These are phyloP conservation scores for Pemphredon lugubris DNA, from an alignment of 2,888 invertebrate genomes.

Conservation along the genomic window DNA sequence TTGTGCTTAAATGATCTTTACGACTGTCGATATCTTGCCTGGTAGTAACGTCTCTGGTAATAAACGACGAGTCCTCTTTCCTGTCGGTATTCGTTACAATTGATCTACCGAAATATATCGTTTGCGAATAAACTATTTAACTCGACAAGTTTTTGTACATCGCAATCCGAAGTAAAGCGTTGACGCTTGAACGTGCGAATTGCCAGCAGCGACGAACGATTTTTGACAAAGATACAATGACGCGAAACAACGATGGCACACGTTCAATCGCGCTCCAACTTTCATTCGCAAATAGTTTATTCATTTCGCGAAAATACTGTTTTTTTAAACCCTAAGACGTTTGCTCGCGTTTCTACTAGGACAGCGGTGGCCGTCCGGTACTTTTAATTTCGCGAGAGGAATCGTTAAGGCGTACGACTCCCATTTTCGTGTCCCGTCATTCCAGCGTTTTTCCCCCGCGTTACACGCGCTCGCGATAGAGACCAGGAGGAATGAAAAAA, in stretches of 20 bases:
- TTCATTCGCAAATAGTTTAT: too few species aligned
- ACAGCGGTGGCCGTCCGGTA: too few species aligned
- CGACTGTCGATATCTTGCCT: constrained; percentile 7
- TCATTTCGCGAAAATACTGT: neutral
- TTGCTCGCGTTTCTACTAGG: too few species aligned
- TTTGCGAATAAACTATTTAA: neutral
- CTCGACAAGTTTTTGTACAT: neutral
- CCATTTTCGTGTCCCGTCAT: neutral
- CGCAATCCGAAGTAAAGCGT: too few species aligned
- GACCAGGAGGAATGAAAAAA: neutral
- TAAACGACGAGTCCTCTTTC: constrained; percentile 15
- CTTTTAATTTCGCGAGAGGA: too few species aligned
- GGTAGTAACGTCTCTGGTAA: constrained; percentile 16
- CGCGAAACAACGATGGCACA: too few species aligned
- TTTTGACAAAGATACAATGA: too few species aligned
- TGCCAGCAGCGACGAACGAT: too few species aligned
- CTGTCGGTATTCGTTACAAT: neutral
- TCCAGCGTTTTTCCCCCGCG: neutral
- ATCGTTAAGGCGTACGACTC: neutral
- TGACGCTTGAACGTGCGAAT: too few species aligned
- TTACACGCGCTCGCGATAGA: neutral
- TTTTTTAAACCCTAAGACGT: neutral
- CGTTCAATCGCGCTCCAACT: too few species aligned
- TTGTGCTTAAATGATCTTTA: constrained; percentile 11
- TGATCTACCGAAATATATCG: neutral